These are phyloP conservation scores for Diplosoma virens DNA, from an alignment of 23 tunicate genomes.

Conservation along the genomic window DNA sequence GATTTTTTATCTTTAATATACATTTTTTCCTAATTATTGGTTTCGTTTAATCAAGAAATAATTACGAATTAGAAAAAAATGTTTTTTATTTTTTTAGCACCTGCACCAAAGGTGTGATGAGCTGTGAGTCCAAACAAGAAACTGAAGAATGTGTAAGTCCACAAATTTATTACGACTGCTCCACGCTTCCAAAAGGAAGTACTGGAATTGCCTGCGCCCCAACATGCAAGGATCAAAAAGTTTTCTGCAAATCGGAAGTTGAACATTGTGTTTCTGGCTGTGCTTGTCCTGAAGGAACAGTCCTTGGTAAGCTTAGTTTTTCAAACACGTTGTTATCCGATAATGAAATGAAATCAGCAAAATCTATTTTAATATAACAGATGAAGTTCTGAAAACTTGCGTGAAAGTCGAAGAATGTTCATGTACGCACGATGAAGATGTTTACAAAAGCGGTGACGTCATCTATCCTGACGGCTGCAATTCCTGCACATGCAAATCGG, in stretches of 20 bases:
- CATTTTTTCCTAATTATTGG: too few relatives aligned
- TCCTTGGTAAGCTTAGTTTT: slow-evolving; percentile 40
- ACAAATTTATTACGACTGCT: slow-evolving; percentile 58
- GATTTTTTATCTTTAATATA: too few relatives aligned
- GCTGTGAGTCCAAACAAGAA: slow-evolving; percentile 50
- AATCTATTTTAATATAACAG: too few relatives aligned
- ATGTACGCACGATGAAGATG: slow-evolving; percentile 50
- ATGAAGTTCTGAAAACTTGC: slow-evolving; percentile 46
- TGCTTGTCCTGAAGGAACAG: slow-evolving; percentile 71
- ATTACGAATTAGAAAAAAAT: background rate
- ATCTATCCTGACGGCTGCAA: slow-evolving; percentile 59
- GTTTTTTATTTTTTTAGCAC: slow-evolving; percentile 30
- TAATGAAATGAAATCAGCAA: background rate
- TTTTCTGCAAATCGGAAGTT: slow-evolving; percentile 27
- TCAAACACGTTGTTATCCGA: background rate
- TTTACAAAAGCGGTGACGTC: slow-evolving; percentile 39
- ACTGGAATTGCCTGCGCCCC: slow-evolving; percentile 64
- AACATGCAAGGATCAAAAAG: slow-evolving; percentile 59
- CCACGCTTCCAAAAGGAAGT: slow-evolving; percentile 23
- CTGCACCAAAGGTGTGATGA: slow-evolving; percentile 64
- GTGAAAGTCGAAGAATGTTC: slow-evolving; percentile 59
- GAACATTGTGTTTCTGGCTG: slow-evolving; percentile 82
- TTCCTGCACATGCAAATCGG: slow-evolving; percentile 66
- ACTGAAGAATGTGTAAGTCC: slow-evolving; percentile 26
- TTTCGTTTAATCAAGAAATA: too few relatives aligned